phyloP scores from a whole-genome alignment of 1,140 invertebrate species.

The Drosophila trapezifrons region DNA sequence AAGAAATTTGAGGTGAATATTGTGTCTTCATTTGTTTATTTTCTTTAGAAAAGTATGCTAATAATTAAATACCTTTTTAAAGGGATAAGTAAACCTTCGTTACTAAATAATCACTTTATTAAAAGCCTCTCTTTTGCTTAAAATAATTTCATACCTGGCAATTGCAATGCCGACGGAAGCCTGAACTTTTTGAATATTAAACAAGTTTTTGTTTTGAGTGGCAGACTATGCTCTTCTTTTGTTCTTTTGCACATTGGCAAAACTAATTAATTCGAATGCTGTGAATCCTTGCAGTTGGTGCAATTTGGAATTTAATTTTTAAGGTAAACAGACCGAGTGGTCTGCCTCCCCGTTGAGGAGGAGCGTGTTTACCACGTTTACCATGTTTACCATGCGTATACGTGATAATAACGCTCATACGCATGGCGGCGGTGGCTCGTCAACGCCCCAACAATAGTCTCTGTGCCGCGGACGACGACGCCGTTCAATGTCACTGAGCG shows the following conservation, averaged over 20 bases:
- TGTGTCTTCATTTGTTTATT: no score
- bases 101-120: neutral
- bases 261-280: conserved; percentile 19
- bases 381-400: conserved; percentile 44
- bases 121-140: neutral
- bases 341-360: neutral
- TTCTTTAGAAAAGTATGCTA: no score
- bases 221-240: neutral
- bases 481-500: conserved; percentile 40
- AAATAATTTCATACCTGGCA: conserved; percentile 1
- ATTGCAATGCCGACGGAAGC: neutral
- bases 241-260: conserved; percentile 7
- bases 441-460: no score
- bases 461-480: neutral
- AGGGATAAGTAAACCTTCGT: no score
- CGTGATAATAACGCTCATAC: conserved; percentile 54
- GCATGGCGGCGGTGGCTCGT: conserved; percentile 24
- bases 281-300: conserved; percentile 14
- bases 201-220: conserved; percentile 11
- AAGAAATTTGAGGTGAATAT: no score
- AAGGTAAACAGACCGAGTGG: neutral
- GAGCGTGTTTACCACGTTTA: conserved; percentile 24
- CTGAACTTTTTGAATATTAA: conserved; percentile 9
- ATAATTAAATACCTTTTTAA: neutral
- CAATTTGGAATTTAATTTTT: conserved; percentile 18